Evolutionary conservation across 2,888 invertebrate genomes (phyloP), one percentile per base, ranked within the genome.

Genomic region (Mythimna loreyi): DNA sequence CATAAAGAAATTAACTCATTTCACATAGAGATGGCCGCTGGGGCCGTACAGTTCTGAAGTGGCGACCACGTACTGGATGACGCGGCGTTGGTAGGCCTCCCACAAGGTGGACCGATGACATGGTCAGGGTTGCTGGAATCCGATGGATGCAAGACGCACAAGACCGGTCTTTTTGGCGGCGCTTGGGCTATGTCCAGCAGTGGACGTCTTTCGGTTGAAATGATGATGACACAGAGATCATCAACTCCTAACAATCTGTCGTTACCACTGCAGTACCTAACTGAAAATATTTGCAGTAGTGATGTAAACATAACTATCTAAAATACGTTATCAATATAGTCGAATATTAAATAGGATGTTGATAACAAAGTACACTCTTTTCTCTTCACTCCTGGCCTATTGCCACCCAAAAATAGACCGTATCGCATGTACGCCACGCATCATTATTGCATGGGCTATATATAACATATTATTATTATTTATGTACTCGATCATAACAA

Each of bases 341-440:
- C 63, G 25, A 56, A 61, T 73, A 79, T 70, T 63, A 47, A 67
- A 71, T 64, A 64, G 21, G 59, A 77, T 67, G 65, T 73, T 72
- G 77, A 77, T 61, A 67, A 65, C 64, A 45, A 65, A 58, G 52
- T 40, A 40, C 52, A 60, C 47, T 40, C 40, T 40, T 40, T 40
- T 40, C 28, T 40, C 40, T 19, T 3, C 40, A 40, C 40, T 16
- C 40, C 68, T 84, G 86, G 85, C 61, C 28, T 50, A 64, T 78
- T 79, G 85, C 84, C 87, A 84, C 75, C 64, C 61, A 19, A 70
- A 62, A 80, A 67, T 62, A 72, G 71, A 67, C 55, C 52, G 1
- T 55, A 47, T 69, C 64, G 66, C 66, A 63, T 49, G 25, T 74
- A 78, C 81, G 70, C 79, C 77, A 77, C 67, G 65, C 43, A 63